These are phyloP conservation scores for Platyrinchus mystaceus DNA, from an alignment of 2,797 vertebrate species.

Conservation along the genomic window DNA sequence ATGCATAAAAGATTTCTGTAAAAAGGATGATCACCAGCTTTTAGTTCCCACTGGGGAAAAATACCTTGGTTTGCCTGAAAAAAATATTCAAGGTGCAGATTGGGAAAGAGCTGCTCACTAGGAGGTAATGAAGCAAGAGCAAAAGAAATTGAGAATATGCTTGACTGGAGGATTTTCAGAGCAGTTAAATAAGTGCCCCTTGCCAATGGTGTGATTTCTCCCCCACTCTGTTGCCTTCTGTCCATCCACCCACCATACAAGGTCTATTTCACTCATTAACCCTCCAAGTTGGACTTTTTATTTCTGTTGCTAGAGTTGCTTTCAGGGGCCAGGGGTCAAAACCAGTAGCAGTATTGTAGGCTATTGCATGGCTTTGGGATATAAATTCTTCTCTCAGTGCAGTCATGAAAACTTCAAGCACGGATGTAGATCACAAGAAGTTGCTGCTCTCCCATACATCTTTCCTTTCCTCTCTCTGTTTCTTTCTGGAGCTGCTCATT, in stretches of 20 bases:
- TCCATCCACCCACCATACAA: background rate
- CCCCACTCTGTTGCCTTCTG: background rate
- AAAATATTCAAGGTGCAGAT: background rate
- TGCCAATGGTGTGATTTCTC: background rate
- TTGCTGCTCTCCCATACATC: background rate
- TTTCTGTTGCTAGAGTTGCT: background rate
- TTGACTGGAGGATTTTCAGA: background rate
- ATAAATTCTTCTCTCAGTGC: constrained; percentile 44
- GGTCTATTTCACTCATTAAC: background rate
- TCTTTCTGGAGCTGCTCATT: background rate
- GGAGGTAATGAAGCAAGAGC: background rate
- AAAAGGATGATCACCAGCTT: background rate
- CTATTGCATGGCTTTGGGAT: background rate
- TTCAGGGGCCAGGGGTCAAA: background rate
- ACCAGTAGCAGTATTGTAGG: background rate
- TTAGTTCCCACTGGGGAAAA: background rate
- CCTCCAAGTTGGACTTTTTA: background rate
- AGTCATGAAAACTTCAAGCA: constrained; percentile 41
- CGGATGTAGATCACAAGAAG: background rate
- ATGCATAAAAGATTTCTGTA: background rate
- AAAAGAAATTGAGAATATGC: background rate
- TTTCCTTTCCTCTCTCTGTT: background rate
- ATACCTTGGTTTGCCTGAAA: background rate
- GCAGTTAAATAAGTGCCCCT: background rate
- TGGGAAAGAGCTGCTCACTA: background rate